phyloP scores from a whole-genome alignment of 2,888 invertebrate genomes.

The Rotaria magnacalcarata region DNA sequence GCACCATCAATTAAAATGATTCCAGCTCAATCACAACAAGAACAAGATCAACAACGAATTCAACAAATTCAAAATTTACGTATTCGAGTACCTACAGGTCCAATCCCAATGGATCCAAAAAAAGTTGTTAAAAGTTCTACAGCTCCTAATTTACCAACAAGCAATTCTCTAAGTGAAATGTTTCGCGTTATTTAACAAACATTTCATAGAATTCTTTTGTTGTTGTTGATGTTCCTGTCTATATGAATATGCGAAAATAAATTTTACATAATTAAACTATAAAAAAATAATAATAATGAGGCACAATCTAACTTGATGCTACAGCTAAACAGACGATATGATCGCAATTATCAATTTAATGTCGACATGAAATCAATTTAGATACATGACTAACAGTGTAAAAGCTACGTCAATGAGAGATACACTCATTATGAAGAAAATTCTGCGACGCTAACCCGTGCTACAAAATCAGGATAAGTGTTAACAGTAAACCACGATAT shows the following conservation, averaged over 20 bases:
- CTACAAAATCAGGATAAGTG: no score
- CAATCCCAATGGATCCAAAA: neutral
- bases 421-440: no score
- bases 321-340: no score
- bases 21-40: neutral
- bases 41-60: neutral
- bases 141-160: conserved; percentile 11
- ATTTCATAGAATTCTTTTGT: neutral
- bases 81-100: neutral
- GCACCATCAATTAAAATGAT: neutral
- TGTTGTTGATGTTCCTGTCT: neutral
- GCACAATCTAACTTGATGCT: no score
- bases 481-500: no score
- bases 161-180: conserved; percentile 13
- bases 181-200: neutral
- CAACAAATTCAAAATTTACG: neutral
- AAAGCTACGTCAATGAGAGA: no score
- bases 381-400: no score
- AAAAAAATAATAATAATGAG: no score
- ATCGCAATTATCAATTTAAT: no score
- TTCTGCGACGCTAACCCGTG: no score
- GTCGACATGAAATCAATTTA: no score
- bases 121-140: neutral
- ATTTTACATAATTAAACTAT: neutral
- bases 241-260: neutral